A percentile compares a stretch with the other conserved stretches of the same genome.
These are phyloP conservation scores for Phyllostomus discolor DNA, from an alignment of 2,113 vertebrate genomes.

Conservation along the genomic window DNA sequence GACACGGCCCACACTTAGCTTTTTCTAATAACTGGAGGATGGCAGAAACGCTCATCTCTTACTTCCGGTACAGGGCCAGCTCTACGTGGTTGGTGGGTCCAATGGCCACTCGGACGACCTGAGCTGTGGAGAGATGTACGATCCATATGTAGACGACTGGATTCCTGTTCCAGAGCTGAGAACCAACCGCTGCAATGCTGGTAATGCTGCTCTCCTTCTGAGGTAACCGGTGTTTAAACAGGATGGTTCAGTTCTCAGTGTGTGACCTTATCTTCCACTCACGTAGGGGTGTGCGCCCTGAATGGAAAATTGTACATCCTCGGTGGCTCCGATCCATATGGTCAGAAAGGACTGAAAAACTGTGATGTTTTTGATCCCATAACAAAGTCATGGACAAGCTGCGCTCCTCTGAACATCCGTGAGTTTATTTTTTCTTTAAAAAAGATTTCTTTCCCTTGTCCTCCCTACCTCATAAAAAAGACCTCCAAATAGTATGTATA, in stretches of 20 bases:
- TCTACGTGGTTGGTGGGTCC: slow-evolving; percentile 97
- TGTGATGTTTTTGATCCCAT: slow-evolving; percentile 96
- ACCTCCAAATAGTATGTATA: neutral
- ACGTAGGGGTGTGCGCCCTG: slow-evolving; percentile 92
- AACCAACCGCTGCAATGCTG: slow-evolving; percentile 98
- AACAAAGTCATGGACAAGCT: slow-evolving; percentile 93
- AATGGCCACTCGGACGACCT: slow-evolving; percentile 98
- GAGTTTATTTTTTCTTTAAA: slow-evolving; percentile 59
- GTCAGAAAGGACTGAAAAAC: slow-evolving; percentile 98
- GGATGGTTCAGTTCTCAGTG: neutral
- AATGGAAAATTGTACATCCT: slow-evolving; percentile 94
- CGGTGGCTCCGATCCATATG: slow-evolving; percentile 97
- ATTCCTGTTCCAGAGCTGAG: slow-evolving; percentile 92
- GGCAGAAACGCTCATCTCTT: neutral
- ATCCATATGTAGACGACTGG: slow-evolving; percentile 92
- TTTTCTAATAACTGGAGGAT: neutral
- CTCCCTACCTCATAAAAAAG: neutral
- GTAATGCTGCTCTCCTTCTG: slow-evolving; percentile 69
- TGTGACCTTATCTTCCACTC: neutral
- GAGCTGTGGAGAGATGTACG: slow-evolving; percentile 96
- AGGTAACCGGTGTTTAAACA: neutral
- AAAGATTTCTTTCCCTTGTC: too few species aligned
- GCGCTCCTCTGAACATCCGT: slow-evolving; percentile 96
- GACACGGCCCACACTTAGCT: neutral
- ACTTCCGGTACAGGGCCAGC: slow-evolving; percentile 85